Evolutionary conservation across 2,888 invertebrate genomes (phyloP), one percentile per base, ranked within the genome.

Genomic region (Philonicus albiceps): DNA sequence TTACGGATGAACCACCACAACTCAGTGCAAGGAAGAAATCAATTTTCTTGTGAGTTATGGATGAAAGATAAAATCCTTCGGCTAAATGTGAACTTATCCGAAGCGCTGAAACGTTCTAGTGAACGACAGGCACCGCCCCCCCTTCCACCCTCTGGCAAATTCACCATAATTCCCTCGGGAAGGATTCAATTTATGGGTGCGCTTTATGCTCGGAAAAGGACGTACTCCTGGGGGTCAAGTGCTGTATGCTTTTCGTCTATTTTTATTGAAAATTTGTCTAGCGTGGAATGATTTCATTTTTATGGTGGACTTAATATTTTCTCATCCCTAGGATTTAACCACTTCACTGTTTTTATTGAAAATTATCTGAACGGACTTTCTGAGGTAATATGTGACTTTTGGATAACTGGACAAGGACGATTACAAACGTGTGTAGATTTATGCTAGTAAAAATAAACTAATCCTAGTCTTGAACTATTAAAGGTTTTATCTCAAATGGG

Each of bases 11-110:
- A 53, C 53, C 27, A 37, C 53, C 11, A 13, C 31, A 81, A 53
- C 31, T 55, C 53, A 81, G 13, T 81, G 81, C 81, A 55, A 81
- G 81, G 81, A 81, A 64, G 64, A 55, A 81, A 81, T 53, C 81
- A 81, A 81, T 81, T 81, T 81, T 81, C 81, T 55, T 34, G 13
- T 81, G 81, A 81, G 81, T 81, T 81, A 81, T 81, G 81, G 81
- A 55, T 34, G 81, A 81, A 49, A 64, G 55, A 81, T 81, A 81
- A 81, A 81, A 55, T 55, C 31, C 81, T 81, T 81, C 64, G 55
- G 37, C 34, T 81, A 64, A 55, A 81, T 81, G 55, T 34, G 81
- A 81, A 81, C 80, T 31, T 80, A 80, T 80, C 53, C 80, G 37
- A 74, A 30, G 40, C 49, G 49, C 19, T 27, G 80, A 49, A 49